Evolutionary conservation across 2,888 invertebrate genomes (phyloP), one percentile per base, ranked within the genome.

Genomic region (Stenolophus ochropezus): DNA sequence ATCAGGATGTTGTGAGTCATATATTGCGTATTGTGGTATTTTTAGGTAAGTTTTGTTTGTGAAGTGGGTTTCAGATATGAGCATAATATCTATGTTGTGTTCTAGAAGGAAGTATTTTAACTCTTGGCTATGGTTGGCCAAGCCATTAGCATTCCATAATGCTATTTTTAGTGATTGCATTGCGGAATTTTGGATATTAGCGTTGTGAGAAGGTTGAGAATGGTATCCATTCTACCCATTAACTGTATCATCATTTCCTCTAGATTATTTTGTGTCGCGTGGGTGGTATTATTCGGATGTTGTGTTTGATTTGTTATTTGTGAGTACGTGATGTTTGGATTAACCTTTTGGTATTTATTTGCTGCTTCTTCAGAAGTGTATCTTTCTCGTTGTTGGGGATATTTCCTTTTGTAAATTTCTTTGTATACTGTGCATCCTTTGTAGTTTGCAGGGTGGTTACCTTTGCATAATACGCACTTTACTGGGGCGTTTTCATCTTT

Each of bases 361-460:
- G n/a, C n/a, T n/a, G n/a, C n/a, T n/a, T 74, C 1, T 53, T 74
- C 47, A 18, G 47, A 23, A 5, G 73, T 73, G 74, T 11, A 20
- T 82, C 61, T 82, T 82, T 33, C 16, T 49, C 49, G 49, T 49
- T 14, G 53, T 25, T 16, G 23, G 53, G 75, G 69, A 27, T 58
- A 71, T 21, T 76, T 77, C 20, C 23, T 42, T 77, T 65, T 76
- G 14, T 51, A 21, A 1, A 82, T 76, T 25, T 82, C 76, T 42
- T 75, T 18, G 23, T 61, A 77, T 16, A 76, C 82, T 25, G 58
- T 65, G 11, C 78, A 71, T 25, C 21, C 74, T 78, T 79, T 82
- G 27, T 78, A 79, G 25, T 79, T 82, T 53, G 82, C 61, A 8
- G 75, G 82, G 71, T 82, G 82, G n/a, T 71, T 61, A 4, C 53